Base-by-base conservation (phyloP, 1,140 invertebrate species). In the Drosophila bifasciata region DNA sequence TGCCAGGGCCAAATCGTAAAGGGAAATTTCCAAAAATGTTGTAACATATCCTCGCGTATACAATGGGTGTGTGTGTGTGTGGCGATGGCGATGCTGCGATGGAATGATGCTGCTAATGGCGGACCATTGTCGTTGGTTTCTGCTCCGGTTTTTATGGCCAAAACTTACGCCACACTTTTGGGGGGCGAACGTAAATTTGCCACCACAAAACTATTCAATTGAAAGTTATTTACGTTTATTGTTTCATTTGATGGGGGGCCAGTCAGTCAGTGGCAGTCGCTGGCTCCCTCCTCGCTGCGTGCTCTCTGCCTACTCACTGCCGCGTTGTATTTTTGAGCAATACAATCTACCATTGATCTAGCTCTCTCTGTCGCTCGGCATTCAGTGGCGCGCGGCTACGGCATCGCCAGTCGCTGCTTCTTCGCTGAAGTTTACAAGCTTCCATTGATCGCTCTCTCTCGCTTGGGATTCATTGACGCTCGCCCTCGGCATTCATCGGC, bases 171-270 rank as follows among this genome's bases (percentile, higher is more conserved):
- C 62, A 45, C 53, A 53, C 32, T 21, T 53, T n/a, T n/a, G n/a
- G n/a, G n/a, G 58, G 59, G 74, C 51, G 40, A 51, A 61, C 79
- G 83, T 78, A 78, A 75, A 78, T 86, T 88, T 86, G 62, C 74
- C 78, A 80, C 81, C 81, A 77, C 81, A 78, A 75, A 86, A 86
- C 81, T 86, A 86, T 86, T 86, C 81, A 86, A 88, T 86, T 86
- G 83, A 71, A 88, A 86, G 77, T 88, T 81, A 88, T 86, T 86
- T 81, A 81, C 77, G 78, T 81, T 88, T 88, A 85, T 84, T 84
- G 80, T 80, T 84, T 72, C 57, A 69, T 73, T 59, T 66, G 32
- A 63, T 62, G 63, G 53, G 58, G 63, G 53, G 58, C 70, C 63
- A 44, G 16, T 19, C 8, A 8, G 28, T 9, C 8, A 3, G 5